Percentiles rank a stretch among this genome's conserved stretches.
These are phyloP conservation scores for Plebejus melissa DNA, from an alignment of 2,888 invertebrate genomes.

Conservation along the genomic window DNA sequence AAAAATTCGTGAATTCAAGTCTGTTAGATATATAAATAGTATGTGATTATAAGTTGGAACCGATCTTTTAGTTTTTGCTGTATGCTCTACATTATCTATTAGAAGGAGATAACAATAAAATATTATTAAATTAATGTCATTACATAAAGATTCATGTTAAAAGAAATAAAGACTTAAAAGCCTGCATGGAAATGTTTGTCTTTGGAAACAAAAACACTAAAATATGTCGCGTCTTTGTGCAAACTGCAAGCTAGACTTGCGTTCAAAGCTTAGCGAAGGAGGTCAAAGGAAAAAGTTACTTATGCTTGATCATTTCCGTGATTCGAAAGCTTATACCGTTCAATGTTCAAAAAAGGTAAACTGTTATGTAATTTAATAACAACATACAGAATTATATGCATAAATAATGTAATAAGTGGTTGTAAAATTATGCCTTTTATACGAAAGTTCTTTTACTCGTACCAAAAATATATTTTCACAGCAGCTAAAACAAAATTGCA, in stretches of 20 bases:
- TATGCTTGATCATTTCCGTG: slow-evolving; percentile 9
- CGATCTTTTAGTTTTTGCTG: no score
- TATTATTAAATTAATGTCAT: no score
- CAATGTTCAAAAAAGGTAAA: slow-evolving; percentile 4
- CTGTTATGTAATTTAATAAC: slow-evolving; percentile 6
- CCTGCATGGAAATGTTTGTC: neutral
- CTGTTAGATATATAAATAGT: neutral
- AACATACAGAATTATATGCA: neutral
- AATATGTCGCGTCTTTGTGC: slow-evolving; percentile 23
- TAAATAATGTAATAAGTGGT: neutral
- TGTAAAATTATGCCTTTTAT: neutral
- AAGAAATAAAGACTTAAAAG: slow-evolving; percentile 5
- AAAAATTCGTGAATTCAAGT: neutral
- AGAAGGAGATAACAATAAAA: no score
- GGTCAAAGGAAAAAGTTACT: slow-evolving; percentile 24
- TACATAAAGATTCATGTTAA: neutral
- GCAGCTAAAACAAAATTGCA: neutral
- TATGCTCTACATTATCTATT: neutral
- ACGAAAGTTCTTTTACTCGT: neutral
- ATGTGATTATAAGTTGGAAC: neutral
- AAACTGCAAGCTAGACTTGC: slow-evolving; percentile 20
- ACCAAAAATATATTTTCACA: neutral
- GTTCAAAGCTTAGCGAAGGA: slow-evolving; percentile 20
- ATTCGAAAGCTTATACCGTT: slow-evolving; percentile 12
- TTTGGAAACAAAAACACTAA: slow-evolving; percentile 16